These are phyloP conservation scores for Melanotaenia boesemani DNA, from an alignment of 2,797 vertebrate genomes.

Conservation along the genomic window DNA sequence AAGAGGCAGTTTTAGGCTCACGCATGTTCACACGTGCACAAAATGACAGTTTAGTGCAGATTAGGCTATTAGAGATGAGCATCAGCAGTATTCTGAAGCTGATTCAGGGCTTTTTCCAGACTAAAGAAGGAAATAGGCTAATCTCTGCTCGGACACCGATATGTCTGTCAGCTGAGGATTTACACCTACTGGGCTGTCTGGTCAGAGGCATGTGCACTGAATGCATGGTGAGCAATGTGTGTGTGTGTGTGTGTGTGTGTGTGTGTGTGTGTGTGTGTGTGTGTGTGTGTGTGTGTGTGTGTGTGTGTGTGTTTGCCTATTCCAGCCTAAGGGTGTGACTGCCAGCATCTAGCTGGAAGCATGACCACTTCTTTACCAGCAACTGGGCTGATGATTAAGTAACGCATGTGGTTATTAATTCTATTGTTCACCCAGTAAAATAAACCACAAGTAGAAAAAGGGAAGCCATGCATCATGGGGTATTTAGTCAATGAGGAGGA, in stretches of 20 bases:
- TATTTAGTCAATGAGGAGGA: constrained; percentile 49
- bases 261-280: constrained; percentile 6
- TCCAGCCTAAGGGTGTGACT: constrained; percentile 14
- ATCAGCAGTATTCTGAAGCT: constrained; percentile 73
- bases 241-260: constrained; percentile 9
- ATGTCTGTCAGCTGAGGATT: constrained; percentile 70
- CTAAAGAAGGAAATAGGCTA: constrained; percentile 63
- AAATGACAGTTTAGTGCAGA: constrained; percentile 60
- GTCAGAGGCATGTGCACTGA: constrained; percentile 34
- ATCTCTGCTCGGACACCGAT: constrained; percentile 67
- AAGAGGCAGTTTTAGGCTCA: constrained; percentile 20
- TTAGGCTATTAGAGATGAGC: constrained; percentile 68
- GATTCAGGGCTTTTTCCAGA: constrained; percentile 69
- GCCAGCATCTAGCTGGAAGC: constrained; percentile 55
- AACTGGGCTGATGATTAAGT: constrained; percentile 63
- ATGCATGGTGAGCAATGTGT: background rate
- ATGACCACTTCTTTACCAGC: constrained; percentile 70
- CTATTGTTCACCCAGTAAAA: constrained; percentile 60
- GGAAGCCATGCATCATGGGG: constrained; percentile 29
- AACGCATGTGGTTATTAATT: constrained; percentile 65
- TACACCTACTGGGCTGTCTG: constrained; percentile 68
- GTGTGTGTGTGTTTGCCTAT: constrained; percentile 6
- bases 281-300: constrained; percentile 3
- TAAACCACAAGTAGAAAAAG: constrained; percentile 36
- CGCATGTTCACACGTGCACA: constrained; percentile 4